Conservation (phyloP, 2,113 vertebrate genomes). For the Apteryx owenii region DNA sequence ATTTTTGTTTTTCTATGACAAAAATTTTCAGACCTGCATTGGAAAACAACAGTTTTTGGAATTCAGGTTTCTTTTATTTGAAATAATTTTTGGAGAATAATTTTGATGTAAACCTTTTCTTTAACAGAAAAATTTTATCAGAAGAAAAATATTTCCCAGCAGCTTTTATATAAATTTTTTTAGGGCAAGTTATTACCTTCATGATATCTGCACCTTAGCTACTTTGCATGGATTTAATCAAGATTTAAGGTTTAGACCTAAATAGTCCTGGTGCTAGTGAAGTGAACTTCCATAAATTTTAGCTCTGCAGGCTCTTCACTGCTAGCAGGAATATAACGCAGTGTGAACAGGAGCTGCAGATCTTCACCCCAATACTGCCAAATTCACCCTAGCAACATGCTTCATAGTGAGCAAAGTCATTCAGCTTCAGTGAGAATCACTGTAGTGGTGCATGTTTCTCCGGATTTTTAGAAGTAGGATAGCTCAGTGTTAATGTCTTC, state of each 20-base stretch:
- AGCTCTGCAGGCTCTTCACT: neutral
- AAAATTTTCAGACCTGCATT: neutral
- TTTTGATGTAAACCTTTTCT: neutral
- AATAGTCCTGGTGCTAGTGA: neutral
- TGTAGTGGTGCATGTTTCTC: neutral
- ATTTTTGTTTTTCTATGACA: neutral
- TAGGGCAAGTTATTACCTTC: neutral
- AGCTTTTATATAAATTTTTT: neutral
- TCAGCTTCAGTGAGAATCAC: neutral
- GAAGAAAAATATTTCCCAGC: neutral
- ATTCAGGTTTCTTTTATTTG: neutral
- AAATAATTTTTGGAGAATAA: neutral
- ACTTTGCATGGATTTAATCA: neutral
- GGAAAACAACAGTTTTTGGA: neutral
- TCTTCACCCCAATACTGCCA: neutral
- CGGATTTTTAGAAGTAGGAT: neutral
- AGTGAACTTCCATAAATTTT: neutral
- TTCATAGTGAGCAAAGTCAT: neutral
- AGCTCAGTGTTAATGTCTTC: neutral
- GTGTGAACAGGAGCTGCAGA: neutral
- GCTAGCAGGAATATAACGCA: neutral
- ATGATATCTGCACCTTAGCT: neutral
- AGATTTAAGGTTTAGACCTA: neutral
- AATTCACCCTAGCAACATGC: neutral
- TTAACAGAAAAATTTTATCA: neutral